These are phyloP conservation scores for Pegoplata infirma DNA, from an alignment of 2,888 invertebrate genomes.

Conservation along the genomic window DNA sequence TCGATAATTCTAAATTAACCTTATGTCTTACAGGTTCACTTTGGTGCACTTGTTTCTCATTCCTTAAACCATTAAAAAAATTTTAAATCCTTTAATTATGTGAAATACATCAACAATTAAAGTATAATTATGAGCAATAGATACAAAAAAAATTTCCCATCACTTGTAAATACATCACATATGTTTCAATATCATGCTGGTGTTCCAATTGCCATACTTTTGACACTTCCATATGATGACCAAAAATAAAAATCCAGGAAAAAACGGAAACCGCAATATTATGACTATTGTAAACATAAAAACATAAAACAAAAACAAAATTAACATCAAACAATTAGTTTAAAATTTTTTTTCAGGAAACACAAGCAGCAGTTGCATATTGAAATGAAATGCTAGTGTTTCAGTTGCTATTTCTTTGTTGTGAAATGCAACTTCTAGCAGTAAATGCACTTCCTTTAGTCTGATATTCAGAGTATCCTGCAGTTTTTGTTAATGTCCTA, in stretches of 20 bases:
- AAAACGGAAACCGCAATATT: constrained; percentile 49
- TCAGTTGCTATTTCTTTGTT: too few species aligned
- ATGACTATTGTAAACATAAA: constrained; percentile 32
- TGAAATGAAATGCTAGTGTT: not conserved
- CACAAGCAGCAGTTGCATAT: constrained; percentile 21
- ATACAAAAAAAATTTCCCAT: too few species aligned
- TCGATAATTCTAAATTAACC: not conserved
- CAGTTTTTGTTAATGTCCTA: not conserved
- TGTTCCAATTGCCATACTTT: constrained; percentile 43
- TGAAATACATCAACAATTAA: constrained; percentile 49
- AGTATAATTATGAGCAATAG: constrained; percentile 47
- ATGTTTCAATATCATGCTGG: constrained; percentile 36
- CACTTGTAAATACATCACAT: not conserved
- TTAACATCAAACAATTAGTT: constrained; percentile 10
- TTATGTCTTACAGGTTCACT: not conserved
- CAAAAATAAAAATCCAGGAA: too few species aligned
- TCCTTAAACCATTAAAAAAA: not conserved
- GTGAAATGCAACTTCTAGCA: too few species aligned
- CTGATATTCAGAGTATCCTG: not conserved
- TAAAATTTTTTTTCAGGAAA: not conserved
- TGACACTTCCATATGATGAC: constrained; percentile 48
- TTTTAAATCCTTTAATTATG: constrained; percentile 50
- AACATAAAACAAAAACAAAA: constrained; percentile 3
- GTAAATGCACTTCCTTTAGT: not conserved
- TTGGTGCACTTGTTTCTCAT: constrained; percentile 33